These are phyloP conservation scores for Terrapene triunguis DNA, from an alignment of 2,113 vertebrate species.

Conservation along the genomic window DNA sequence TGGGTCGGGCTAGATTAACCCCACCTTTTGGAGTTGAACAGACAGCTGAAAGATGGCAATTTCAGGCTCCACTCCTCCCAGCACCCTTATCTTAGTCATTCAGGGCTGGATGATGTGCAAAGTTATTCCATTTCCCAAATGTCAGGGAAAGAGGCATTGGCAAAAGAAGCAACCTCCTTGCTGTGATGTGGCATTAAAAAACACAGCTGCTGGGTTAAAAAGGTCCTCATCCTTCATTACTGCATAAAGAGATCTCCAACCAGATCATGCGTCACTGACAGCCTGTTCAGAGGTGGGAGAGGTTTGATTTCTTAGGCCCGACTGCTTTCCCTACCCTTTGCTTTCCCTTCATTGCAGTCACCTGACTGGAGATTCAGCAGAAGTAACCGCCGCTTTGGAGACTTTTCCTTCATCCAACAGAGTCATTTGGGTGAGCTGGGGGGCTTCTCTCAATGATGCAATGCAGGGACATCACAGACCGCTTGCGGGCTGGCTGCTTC, in stretches of 20 bases:
- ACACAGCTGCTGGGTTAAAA: neutral
- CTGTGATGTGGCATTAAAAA: neutral
- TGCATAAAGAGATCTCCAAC: neutral
- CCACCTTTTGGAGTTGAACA: neutral
- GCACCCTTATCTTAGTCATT: neutral
- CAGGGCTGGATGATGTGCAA: neutral
- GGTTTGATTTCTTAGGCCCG: neutral
- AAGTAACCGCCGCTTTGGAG: neutral
- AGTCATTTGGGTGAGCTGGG: no score
- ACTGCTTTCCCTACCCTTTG: neutral
- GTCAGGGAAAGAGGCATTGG: neutral
- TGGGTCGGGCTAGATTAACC: neutral
- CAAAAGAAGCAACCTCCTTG: neutral
- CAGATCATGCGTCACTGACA: neutral
- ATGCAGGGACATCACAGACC: neutral
- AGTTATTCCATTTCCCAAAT: neutral
- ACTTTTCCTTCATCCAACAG: neutral
- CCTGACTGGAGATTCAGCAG: neutral
- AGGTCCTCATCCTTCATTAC: neutral
- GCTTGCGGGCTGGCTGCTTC: no score
- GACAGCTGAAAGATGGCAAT: neutral
- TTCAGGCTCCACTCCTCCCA: fast-evolving
- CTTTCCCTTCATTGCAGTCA: neutral
- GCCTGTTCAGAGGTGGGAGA: neutral
- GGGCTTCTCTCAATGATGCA: neutral